phyloP scores from a whole-genome alignment of 2,888 invertebrate species.

The Zygaena filipendulae region DNA sequence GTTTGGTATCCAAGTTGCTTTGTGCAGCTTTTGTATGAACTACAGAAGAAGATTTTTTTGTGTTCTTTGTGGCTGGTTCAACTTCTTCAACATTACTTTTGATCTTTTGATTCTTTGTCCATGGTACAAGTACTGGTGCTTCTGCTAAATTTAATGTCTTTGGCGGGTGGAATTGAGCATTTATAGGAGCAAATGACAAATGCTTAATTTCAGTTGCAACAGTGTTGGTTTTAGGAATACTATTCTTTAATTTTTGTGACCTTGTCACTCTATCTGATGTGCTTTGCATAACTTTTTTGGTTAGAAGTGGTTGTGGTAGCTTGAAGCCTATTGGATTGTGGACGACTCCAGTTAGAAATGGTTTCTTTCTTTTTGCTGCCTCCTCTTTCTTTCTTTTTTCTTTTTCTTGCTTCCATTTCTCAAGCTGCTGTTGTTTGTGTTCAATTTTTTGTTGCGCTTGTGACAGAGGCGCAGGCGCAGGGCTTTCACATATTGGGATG shows the following conservation, averaged over 20 bases:
- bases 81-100: slow-evolving; percentile 1
- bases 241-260: slow-evolving; percentile 31
- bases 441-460: slow-evolving; percentile 28
- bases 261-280: slow-evolving; percentile 45
- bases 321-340: slow-evolving; percentile 32
- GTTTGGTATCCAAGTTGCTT: slow-evolving; percentile 15
- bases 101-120: slow-evolving; percentile 14
- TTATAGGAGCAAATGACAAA: slow-evolving; percentile 66
- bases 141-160: slow-evolving; percentile 26
- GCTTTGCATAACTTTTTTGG: slow-evolving; percentile 29
- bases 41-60: too few relatives aligned
- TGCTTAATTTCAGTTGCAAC: slow-evolving; percentile 23
- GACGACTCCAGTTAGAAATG: slow-evolving; percentile 41
- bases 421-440: slow-evolving; percentile 37
- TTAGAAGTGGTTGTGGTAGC: slow-evolving; percentile 36
- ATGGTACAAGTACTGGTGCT: slow-evolving; percentile 24
- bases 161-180: slow-evolving; percentile 64
- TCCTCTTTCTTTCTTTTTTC: slow-evolving; percentile 40
- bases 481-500: slow-evolving; percentile 27
- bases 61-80: too few relatives aligned
- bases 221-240: slow-evolving; percentile 10
- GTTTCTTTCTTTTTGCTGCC: slow-evolving; percentile 41
- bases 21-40: too few relatives aligned
- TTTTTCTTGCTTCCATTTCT: slow-evolving; percentile 54
- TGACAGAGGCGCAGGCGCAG: slow-evolving; percentile 22